Conservation (phyloP, 1,140 invertebrate genomes). For the Drosophila aff. region DNA sequence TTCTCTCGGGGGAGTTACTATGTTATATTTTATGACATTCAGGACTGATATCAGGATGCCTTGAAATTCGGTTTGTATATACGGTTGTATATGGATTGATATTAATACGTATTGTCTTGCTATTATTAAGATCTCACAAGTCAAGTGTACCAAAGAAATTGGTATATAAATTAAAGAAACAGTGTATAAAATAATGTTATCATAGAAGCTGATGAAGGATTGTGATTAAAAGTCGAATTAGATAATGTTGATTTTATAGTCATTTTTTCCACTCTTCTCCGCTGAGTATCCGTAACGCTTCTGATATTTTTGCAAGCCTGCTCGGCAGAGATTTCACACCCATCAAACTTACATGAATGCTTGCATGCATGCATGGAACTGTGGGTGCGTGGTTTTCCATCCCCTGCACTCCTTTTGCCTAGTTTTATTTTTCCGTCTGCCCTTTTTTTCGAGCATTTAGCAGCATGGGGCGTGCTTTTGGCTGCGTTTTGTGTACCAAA, state of each 20-base stretch:
- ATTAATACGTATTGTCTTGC: background rate
- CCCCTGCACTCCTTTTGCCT: constrained; percentile 28
- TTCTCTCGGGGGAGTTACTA: constrained; percentile 24
- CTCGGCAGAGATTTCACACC: constrained; percentile 22
- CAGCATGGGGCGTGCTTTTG: constrained; percentile 57
- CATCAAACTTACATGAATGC: constrained; percentile 30
- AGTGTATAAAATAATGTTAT: background rate
- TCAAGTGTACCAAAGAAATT: too few relatives aligned
- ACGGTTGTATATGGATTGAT: background rate
- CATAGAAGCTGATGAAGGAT: background rate
- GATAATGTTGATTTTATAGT: background rate
- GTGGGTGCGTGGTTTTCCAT: constrained; percentile 23
- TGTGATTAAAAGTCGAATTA: background rate
- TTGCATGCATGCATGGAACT: constrained; percentile 14
- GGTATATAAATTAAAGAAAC: too few relatives aligned
- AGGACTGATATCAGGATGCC: background rate
- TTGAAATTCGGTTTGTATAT: background rate
- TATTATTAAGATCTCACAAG: background rate
- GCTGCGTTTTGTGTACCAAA: constrained; percentile 69
- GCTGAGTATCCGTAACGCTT: background rate
- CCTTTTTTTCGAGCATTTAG: constrained; percentile 57
- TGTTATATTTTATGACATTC: constrained; percentile 43
- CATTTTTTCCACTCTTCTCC: background rate
- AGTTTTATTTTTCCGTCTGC: constrained; percentile 39
- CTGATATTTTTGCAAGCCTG: constrained; percentile 29